A percentile compares a stretch with the other conserved stretches of the same genome.
These are phyloP conservation scores for Phengaris arion DNA, from an alignment of 2,888 invertebrate genomes.

Conservation along the genomic window DNA sequence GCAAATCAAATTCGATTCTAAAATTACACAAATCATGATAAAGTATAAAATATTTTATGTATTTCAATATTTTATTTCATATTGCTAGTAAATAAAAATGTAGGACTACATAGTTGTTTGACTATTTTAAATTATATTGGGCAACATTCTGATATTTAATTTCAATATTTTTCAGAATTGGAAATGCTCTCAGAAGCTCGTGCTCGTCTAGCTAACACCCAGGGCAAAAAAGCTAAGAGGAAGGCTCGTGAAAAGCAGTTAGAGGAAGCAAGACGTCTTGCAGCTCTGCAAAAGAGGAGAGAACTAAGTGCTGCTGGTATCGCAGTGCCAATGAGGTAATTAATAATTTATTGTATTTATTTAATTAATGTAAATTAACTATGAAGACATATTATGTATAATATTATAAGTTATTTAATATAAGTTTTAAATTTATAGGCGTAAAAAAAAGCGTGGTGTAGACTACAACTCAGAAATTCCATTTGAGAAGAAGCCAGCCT, in stretches of 20 bases:
- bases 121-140: no score
- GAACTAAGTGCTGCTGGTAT: conserved; percentile 99
- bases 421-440: conserved; percentile 51
- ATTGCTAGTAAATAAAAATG: background rate
- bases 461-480: conserved; percentile 99
- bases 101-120: background rate
- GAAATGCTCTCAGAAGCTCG: conserved; percentile 99
- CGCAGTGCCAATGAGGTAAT: conserved; percentile 67
- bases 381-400: background rate
- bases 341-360: background rate
- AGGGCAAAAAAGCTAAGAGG: conserved; percentile 95
- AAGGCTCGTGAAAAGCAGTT: conserved; percentile 98
- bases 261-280: conserved; percentile 97
- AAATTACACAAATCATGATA: no score
- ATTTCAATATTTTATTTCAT: no score
- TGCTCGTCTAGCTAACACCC: conserved; percentile 98
- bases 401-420: background rate
- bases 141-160: conserved; percentile 3
- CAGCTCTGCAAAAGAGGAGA: conserved; percentile 97
- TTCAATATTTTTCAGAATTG: conserved; percentile 82
- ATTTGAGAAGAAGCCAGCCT: conserved; percentile 95
- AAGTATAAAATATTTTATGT: no score
- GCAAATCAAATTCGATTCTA: no score
- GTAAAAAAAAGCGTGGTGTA: conserved; percentile 91
- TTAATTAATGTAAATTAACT: background rate